Evolutionary conservation across 1,140 invertebrate genomes (phyloP).

Genomic region (Phthorimaea operculella): DNA sequence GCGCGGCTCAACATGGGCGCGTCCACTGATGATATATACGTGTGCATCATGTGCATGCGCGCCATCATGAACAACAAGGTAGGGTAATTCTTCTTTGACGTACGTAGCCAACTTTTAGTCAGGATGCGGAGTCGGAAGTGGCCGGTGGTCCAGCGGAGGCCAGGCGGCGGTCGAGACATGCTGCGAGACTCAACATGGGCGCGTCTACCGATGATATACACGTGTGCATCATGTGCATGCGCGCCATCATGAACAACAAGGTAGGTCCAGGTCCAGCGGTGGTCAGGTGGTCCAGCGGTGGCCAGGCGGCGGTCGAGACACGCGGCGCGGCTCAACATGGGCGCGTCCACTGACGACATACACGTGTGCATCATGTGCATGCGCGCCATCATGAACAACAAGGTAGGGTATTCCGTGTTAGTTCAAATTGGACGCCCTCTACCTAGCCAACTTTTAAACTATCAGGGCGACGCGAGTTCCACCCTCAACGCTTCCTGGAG

Average conservation of each 20-base stretch:
- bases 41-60: conserved; percentile 98
- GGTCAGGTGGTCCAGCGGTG: conserved; percentile 44
- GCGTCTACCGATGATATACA: conserved; percentile 99
- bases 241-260: conserved; percentile 99
- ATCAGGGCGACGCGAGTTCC: conserved; percentile 26
- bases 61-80: conserved; percentile 99
- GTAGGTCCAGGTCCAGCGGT: conserved; percentile 67
- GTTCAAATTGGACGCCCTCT: too few species aligned
- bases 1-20: conserved; percentile 96
- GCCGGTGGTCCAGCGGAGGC: conserved; percentile 48
- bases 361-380: conserved; percentile 99
- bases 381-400: conserved; percentile 99
- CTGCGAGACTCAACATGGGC: conserved; percentile 94
- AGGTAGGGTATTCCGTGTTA: conserved; percentile 69
- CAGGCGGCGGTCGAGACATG: conserved; percentile 80
- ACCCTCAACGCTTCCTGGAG: conserved; percentile 37
- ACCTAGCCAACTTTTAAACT: too few species aligned
- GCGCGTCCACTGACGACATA: conserved; percentile 97
- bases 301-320: conserved; percentile 78
- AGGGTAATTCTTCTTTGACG: conserved; percentile 18
- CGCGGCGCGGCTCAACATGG: conserved; percentile 94
- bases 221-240: conserved; percentile 98
- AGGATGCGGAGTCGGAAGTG: conserved; percentile 37
- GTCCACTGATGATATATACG: conserved; percentile 98
- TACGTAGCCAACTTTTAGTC: too few species aligned